Evolutionary conservation across 2,797 vertebrate genomes (phyloP).

Genomic region (Poliocrania exsul): DNA sequence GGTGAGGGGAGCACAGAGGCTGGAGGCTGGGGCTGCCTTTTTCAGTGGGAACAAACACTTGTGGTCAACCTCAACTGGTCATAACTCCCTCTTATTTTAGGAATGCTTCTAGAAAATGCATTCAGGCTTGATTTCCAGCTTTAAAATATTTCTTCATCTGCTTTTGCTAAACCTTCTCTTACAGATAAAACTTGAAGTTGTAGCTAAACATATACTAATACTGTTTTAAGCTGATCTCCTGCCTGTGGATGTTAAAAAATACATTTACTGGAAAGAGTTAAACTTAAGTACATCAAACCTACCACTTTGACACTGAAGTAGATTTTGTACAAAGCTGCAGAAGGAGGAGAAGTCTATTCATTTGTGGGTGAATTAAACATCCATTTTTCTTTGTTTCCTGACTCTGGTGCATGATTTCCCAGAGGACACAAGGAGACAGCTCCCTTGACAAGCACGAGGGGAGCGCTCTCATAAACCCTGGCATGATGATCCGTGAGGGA

Average conservation of each 20-base stretch:
- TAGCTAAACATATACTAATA: not conserved
- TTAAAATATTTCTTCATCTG: not conserved
- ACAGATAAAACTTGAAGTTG: not conserved
- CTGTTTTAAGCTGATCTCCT: not conserved
- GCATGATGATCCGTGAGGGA: accelerated
- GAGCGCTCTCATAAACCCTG: not conserved
- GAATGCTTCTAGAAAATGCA: not conserved
- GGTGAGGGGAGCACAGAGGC: not conserved
- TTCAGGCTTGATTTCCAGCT: not conserved
- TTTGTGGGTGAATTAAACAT: slow-evolving; percentile 6
- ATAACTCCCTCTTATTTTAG: not conserved
- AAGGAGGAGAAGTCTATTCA: not conserved
- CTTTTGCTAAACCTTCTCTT: not conserved
- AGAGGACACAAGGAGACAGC: not conserved
- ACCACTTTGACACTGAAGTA: not conserved
- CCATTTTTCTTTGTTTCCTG: slow-evolving; percentile 18
- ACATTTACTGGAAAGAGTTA: not conserved
- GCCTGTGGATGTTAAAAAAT: not conserved
- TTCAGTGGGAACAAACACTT: not conserved
- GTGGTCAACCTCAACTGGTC: not conserved
- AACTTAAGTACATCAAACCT: not conserved
- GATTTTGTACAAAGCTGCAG: not conserved
- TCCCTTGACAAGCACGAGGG: not conserved
- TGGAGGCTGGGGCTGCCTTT: not conserved
- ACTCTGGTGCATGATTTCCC: slow-evolving; percentile 21